A percentile compares a stretch with the other conserved stretches of the same genome.
Evolutionary conservation across 2,113 vertebrate genomes (phyloP).

Genomic region (Catagonus wagneri): DNA sequence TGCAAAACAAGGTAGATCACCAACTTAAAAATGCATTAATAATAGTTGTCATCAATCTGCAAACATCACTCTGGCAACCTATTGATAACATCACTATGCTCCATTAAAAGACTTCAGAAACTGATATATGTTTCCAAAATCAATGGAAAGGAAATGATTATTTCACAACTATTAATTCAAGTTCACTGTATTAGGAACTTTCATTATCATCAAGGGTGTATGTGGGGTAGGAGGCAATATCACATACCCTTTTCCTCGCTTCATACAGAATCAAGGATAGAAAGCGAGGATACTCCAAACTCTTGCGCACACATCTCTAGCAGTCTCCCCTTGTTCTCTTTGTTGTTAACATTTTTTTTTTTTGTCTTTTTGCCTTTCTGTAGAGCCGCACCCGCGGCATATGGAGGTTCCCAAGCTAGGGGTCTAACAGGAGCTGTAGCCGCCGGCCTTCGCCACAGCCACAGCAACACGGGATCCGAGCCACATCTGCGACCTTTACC

Average conservation of each 20-base stretch:
- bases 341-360: neutral
- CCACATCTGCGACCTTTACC: too few relatives aligned
- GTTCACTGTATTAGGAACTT: neutral
- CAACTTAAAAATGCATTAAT: neutral
- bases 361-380: too few relatives aligned
- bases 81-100: neutral
- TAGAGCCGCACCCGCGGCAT: too few relatives aligned
- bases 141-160: conserved; percentile 17
- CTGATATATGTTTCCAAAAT: neutral
- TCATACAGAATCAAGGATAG: neutral
- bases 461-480: too few relatives aligned
- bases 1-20: neutral
- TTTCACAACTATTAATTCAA: neutral
- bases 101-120: neutral
- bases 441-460: too few relatives aligned
- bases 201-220: neutral
- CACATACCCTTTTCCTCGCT: neutral
- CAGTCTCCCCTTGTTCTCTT: neutral
- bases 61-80: neutral
- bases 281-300: neutral
- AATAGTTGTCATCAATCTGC: neutral
- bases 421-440: too few relatives aligned
- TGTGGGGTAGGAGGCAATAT: neutral
- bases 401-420: too few relatives aligned
- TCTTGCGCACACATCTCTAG: neutral